Conservation (phyloP, 2,888 invertebrate species). For the Sphinx pinastri region DNA sequence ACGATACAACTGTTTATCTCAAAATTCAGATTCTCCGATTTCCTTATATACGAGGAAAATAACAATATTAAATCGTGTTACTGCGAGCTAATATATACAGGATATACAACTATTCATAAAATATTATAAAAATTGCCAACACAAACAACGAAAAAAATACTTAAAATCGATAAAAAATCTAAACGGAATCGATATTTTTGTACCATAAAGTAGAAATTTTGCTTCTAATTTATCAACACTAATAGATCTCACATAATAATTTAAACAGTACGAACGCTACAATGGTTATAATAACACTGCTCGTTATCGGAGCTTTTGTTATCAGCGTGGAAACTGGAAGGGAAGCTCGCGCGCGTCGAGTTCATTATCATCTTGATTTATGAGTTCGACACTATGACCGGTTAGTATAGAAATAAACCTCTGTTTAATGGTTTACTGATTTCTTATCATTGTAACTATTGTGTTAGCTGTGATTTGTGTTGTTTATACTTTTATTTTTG, state of each 20-base stretch:
- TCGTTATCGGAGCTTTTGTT: conserved; percentile 19
- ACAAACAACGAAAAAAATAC: too few relatives aligned
- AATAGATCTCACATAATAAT: too few relatives aligned
- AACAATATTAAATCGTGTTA: too few relatives aligned
- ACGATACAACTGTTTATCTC: not conserved
- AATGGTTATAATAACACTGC: not conserved
- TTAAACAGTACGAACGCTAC: not conserved
- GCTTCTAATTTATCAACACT: too few relatives aligned
- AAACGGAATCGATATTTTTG: too few relatives aligned
- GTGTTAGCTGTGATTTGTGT: not conserved
- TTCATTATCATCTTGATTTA: conserved; percentile 33
- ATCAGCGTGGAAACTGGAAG: conserved; percentile 24
- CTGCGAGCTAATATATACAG: too few relatives aligned
- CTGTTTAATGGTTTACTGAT: not conserved
- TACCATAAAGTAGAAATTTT: too few relatives aligned
- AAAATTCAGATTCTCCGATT: not conserved
- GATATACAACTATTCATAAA: too few relatives aligned
- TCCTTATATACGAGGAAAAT: too few relatives aligned
- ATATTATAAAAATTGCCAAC: too few relatives aligned
- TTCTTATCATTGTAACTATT: not conserved
- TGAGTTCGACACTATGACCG: conserved; percentile 27
- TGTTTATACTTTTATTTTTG: too few relatives aligned
- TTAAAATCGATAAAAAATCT: too few relatives aligned
- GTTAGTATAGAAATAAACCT: conserved; percentile 4
- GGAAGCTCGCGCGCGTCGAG: conserved; percentile 5